These are phyloP conservation scores for Calidris pygmaea DNA, from an alignment of 2,113 vertebrate genomes.

Conservation along the genomic window DNA sequence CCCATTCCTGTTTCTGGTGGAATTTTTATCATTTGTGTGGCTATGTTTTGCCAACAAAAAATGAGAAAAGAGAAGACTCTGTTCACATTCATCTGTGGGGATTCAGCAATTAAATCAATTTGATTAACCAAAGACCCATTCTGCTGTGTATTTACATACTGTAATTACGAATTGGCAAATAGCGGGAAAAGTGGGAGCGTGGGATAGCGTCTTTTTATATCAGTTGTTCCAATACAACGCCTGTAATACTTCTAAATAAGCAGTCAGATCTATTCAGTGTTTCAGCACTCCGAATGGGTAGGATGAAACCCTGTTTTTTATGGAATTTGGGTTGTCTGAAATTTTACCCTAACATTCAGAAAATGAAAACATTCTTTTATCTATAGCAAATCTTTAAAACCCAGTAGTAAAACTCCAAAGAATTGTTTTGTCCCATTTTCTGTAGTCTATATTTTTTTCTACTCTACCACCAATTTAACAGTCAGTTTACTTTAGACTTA, in stretches of 20 bases:
- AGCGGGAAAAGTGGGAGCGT: constrained; percentile 61
- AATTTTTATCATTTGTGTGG: constrained; percentile 55
- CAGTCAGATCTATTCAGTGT: constrained; percentile 17
- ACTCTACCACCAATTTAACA: not conserved
- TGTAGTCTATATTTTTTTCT: not conserved
- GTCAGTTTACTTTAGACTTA: not conserved
- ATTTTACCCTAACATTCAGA: not conserved
- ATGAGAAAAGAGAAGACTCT: constrained; percentile 66
- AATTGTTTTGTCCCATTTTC: not conserved
- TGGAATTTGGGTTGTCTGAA: not conserved
- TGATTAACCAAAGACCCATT: constrained; percentile 76
- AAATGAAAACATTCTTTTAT: not conserved
- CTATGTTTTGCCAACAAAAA: constrained; percentile 72
- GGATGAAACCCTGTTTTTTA: not conserved
- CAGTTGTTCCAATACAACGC: constrained; percentile 65
- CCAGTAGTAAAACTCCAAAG: not conserved
- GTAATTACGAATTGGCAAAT: constrained; percentile 75
- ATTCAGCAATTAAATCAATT: constrained; percentile 77
- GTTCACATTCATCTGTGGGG: constrained; percentile 71
- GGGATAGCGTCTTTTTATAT: constrained; percentile 59
- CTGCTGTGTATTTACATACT: constrained; percentile 75
- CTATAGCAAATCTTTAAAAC: not conserved
- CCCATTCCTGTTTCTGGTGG: constrained; percentile 36
- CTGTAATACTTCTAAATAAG: constrained; percentile 46
- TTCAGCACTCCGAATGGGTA: not conserved